Percentiles rank a stretch among this genome's conserved stretches.
phyloP scores from a whole-genome alignment of 2,888 invertebrate species.

The Ditylenchus weischeri region DNA sequence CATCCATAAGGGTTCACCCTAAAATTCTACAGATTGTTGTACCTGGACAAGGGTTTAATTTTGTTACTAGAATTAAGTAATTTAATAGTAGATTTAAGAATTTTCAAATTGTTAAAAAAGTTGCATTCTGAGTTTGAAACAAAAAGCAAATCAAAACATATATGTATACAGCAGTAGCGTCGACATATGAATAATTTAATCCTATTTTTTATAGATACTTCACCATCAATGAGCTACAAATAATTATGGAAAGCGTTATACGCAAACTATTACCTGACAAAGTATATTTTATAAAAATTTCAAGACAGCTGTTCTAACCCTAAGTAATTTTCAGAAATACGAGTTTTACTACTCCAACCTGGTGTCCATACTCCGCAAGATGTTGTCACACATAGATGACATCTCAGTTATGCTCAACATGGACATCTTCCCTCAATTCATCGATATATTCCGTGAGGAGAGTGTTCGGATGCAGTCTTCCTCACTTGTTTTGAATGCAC shows the following conservation, averaged over 20 bases:
- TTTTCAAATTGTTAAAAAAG: too few relatives aligned
- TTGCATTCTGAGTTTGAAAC: too few relatives aligned
- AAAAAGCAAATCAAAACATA: too few relatives aligned
- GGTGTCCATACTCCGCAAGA: conserved; percentile 63
- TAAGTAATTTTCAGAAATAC: conserved; percentile 62
- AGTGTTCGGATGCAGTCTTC: conserved; percentile 61
- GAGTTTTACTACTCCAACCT: conserved; percentile 78
- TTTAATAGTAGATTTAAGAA: too few relatives aligned
- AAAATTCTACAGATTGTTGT: too few relatives aligned
- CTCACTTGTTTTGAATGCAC: conserved; percentile 18
- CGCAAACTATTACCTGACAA: conserved; percentile 71
- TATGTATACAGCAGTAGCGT: too few relatives aligned
- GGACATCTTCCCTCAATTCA: conserved; percentile 84
- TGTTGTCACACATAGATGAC: conserved; percentile 18
- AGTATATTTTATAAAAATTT: conserved; percentile 21
- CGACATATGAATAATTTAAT: too few relatives aligned
- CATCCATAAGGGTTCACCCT: too few relatives aligned
- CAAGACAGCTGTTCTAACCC: conserved; percentile 1
- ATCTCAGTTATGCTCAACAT: conserved; percentile 26
- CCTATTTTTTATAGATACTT: conserved; percentile 67
- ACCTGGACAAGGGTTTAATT: too few relatives aligned
- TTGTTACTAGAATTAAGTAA: too few relatives aligned
- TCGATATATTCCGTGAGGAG: conserved; percentile 84
- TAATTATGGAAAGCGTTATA: conserved; percentile 79
- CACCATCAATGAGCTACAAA: conserved; percentile 80